Percentiles rank a stretch among this genome's conserved stretches.
Evolutionary conservation across 2,888 invertebrate genomes (phyloP).

Genomic region (Aspidiotus rigidus): DNA sequence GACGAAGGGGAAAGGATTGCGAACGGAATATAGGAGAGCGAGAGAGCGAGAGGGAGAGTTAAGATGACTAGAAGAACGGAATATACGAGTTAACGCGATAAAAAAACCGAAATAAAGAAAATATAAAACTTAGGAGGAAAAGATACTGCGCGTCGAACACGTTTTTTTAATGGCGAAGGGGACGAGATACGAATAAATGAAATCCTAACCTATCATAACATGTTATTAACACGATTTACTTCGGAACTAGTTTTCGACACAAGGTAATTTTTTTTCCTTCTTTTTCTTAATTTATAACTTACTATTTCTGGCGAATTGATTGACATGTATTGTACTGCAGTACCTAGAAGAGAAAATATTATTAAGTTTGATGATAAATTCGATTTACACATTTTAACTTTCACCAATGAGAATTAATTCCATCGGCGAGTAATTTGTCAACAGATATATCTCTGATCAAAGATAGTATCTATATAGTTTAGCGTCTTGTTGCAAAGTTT

Average conservation of each 20-base stretch:
- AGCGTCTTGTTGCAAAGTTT: too few species aligned
- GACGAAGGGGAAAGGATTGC: conserved; percentile 13
- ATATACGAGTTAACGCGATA: conserved; percentile 12
- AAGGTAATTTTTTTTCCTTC: too few species aligned
- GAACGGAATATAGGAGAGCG: conserved; percentile 15
- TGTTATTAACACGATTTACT: conserved; percentile 31
- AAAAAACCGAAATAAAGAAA: conserved; percentile 15
- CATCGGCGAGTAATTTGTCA: too few species aligned
- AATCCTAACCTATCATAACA: conserved; percentile 32
- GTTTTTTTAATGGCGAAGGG: not conserved
- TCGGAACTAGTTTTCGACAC: conserved; percentile 31
- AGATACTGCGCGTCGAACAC: not conserved
- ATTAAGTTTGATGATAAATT: too few species aligned
- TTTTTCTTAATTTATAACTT: too few species aligned
- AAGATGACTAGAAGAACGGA: conserved; percentile 8
- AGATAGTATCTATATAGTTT: too few species aligned
- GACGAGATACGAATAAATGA: conserved; percentile 15
- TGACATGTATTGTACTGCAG: too few species aligned
- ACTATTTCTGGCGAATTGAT: too few species aligned
- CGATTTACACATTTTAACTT: too few species aligned
- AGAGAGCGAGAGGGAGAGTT: conserved; percentile 2
- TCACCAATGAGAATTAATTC: too few species aligned
- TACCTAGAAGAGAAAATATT: too few species aligned
- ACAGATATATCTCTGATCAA: too few species aligned
- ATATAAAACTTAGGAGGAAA: not conserved